Evolutionary conservation across 2,113 vertebrate species (phyloP).

Genomic region (Plecotus auritus): DNA sequence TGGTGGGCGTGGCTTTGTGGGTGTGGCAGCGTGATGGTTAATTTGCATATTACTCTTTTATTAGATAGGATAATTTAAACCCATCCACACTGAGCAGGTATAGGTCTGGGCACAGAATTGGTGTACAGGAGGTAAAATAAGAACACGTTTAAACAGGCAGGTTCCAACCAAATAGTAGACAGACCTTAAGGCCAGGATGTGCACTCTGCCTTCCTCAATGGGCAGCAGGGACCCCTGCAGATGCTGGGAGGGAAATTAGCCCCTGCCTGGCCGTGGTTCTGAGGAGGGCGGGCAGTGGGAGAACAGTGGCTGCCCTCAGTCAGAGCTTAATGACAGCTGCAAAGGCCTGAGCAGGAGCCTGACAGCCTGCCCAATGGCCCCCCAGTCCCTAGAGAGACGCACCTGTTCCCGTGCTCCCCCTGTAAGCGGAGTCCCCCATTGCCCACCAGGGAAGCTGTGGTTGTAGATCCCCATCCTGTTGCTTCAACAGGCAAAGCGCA

Average conservation of each 20-base stretch:
- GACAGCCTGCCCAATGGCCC: accelerated
- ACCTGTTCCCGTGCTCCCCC: not conserved
- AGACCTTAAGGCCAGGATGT: not conserved
- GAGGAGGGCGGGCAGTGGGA: not conserved
- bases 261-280: not conserved
- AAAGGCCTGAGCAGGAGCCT: not conserved
- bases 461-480: not conserved
- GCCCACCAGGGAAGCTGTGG: not conserved
- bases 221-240: not conserved
- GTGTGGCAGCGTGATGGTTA: no score
- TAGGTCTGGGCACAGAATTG: not conserved
- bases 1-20: no score
- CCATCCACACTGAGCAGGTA: not conserved
- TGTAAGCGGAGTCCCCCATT: not conserved
- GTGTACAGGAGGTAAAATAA: not conserved
- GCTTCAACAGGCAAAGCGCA: not conserved
- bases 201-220: not conserved
- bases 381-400: not conserved
- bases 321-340: not conserved
- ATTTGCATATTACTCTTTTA: no score
- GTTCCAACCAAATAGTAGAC: not conserved
- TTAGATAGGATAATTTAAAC: not conserved
- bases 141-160: not conserved
- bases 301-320: not conserved
- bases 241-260: not conserved